Base-by-base conservation (phyloP, 2,797 vertebrate genomes). In the Artibeus jamaicensis region DNA sequence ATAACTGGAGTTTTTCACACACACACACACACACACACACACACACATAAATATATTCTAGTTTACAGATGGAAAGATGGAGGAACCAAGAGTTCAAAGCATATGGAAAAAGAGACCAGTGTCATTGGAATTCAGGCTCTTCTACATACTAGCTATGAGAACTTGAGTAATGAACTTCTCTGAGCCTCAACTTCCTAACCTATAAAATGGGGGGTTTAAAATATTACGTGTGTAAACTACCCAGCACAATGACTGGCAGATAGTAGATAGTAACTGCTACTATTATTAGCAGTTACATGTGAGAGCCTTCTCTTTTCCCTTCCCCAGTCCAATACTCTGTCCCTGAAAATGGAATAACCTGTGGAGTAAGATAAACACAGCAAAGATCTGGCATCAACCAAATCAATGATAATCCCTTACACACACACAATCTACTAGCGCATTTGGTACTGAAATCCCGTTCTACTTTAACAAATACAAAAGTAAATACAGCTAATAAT, bases 1-100 rank as follows among this genome's bases (percentile, higher is more conserved):
- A 50, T 1, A 59, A 65, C 10, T 50, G n/a, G 16, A 79, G 57
- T 19, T 62, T 93, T 86, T 74, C 9, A 62, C 11, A 42, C 39
- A 42, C 39, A 55, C 32, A 84, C 39, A 42, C 39, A 55, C 32
- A 84, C 71, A 74, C 42, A 29, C 70, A 44, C 70, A 44, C 70
- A 73, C 26, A 46, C 42, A 92, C 42, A 74, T 70, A 24, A 26
- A 39, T n/a, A 92, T n/a, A 81, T 59, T 92, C 46, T 77, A 95
- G 94, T 97, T 70, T 86, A 90, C 50, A 97, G 32, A 94, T 37
- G 70, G 39, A 92, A 0, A 97, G 95, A 32, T 57, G 78, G 92
- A 95, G 42, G 57, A 34, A 95, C 32, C 50, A 37, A 93, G 37
- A 77, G 12, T 46, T 95, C 71, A 85, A 22, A 55, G 67, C 62